Evolutionary conservation across 37 sponge, comb jelly and placozoan species (phyloP).

Genomic region (Hormiphora californensis): DNA sequence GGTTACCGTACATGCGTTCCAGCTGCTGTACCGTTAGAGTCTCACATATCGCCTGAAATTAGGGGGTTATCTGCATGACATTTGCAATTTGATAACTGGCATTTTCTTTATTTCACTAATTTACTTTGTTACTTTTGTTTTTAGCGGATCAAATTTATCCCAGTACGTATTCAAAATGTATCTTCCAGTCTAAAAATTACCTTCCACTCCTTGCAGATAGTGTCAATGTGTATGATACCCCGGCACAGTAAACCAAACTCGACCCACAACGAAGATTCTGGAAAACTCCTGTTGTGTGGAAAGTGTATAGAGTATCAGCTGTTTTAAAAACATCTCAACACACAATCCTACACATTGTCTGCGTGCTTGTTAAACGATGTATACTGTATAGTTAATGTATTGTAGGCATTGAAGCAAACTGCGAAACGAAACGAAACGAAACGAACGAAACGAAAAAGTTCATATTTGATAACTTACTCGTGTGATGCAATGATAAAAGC

Average conservation of each 20-base stretch:
- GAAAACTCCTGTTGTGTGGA: neutral
- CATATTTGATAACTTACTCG: neutral
- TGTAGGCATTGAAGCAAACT: neutral
- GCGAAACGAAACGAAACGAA: neutral
- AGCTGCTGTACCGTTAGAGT: slow-evolving; percentile 14
- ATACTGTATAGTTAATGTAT: neutral
- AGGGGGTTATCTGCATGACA: neutral
- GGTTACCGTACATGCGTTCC: neutral
- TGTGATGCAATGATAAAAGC: slow-evolving; percentile 26
- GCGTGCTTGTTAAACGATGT: no score
- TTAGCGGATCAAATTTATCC: no score
- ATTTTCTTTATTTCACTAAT: no score
- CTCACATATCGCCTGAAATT: slow-evolving; percentile 21
- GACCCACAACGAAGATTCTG: neutral
- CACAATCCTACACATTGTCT: no score
- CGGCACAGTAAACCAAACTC: neutral
- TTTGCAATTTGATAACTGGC: neutral
- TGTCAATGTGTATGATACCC: slow-evolving; percentile 33
- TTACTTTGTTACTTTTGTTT: no score
- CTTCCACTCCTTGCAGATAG: neutral
- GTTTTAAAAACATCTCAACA: neutral
- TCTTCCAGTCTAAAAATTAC: no score
- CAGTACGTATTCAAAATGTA: no score
- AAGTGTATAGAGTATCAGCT: neutral
- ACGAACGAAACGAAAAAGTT: no score